Evolutionary conservation across 2,113 vertebrate genomes (phyloP).

Genomic region (Cyanoderma ruficeps): DNA sequence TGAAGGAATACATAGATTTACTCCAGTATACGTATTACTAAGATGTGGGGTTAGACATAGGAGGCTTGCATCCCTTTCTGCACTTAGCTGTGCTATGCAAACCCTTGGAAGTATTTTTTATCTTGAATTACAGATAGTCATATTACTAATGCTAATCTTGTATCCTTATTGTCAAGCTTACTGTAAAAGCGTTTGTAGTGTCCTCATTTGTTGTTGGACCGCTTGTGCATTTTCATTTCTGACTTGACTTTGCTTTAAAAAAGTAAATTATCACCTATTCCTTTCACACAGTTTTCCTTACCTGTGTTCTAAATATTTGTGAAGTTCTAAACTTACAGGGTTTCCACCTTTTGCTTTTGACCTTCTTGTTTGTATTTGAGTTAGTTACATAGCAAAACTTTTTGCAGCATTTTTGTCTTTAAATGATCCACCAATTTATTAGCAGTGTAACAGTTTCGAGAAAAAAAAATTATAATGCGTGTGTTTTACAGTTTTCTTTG

Average conservation of each 20-base stretch:
- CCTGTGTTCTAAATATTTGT: neutral
- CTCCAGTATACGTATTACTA: rapidly evolving
- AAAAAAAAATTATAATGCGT: neutral
- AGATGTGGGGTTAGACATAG: rapidly evolving
- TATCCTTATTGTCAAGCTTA: neutral
- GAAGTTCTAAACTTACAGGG: neutral
- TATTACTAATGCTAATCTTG: neutral
- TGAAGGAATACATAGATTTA: rapidly evolving
- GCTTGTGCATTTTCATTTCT: neutral
- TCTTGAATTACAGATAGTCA: neutral
- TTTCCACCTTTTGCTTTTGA: neutral
- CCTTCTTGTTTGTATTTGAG: neutral
- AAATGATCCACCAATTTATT: neutral
- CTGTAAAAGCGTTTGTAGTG: neutral
- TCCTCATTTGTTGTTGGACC: neutral
- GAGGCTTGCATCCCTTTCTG: neutral
- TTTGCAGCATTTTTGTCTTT: neutral
- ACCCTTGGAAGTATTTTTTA: neutral
- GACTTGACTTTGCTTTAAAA: neutral
- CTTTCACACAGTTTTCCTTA: neutral
- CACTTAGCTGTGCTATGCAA: neutral
- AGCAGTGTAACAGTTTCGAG: neutral
- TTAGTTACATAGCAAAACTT: neutral
- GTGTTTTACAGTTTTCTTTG: neutral
- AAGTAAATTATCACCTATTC: neutral